Base-by-base conservation (phyloP, 2,797 vertebrate species). In the Pseudomugil gertrudae region DNA sequence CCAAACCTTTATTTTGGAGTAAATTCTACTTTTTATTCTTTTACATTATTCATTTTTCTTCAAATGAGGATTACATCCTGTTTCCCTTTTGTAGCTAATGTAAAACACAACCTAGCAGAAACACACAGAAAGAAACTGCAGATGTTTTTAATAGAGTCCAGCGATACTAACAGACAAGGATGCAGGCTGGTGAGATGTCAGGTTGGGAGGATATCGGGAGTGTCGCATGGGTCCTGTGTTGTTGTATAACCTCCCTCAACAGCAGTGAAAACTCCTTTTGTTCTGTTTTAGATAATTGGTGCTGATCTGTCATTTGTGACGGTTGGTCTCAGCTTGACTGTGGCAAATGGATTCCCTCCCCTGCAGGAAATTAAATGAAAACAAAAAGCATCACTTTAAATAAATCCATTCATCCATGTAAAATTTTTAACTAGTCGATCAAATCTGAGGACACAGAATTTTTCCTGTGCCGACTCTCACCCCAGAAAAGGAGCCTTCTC, bases 281-380 rank as follows among this genome's bases (percentile, higher is more conserved):
- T 9, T 62, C 21, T 0, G 11, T 10, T 24, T 92, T 92, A 94
- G 80, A 99, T 90, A 65, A 90, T 21, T 0, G 97, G 97, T 0
- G 97, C 96, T 0, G 98, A 99, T 86, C 98, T 94, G 83, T 99
- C 98, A 30, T 99, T 98, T 1, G 97, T 99, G 57, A 98, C 92
- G 0, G 97, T 99, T 0, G 97, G 97, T 61, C 95, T 95, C 78
- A 99, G 95, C 69, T 95, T 96, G 75, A 99, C 95, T 0, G 95
- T 97, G 14, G 95, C 94, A 63, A 99, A 99, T 5, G 97, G 97
- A 81, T 99, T 99, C 83, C 96, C 96, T 80, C 95, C 96, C 47
- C 97, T 99, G 92, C 0, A 79, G 51, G 78, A 7, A 24, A 13
- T 3, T 3, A 38, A 38, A 38, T 13, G 5, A 30, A 19, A 43